Evolutionary conservation across 2,113 vertebrate genomes (phyloP), one percentile per base, ranked within the genome.

Genomic region (Zosterops pallidus): DNA sequence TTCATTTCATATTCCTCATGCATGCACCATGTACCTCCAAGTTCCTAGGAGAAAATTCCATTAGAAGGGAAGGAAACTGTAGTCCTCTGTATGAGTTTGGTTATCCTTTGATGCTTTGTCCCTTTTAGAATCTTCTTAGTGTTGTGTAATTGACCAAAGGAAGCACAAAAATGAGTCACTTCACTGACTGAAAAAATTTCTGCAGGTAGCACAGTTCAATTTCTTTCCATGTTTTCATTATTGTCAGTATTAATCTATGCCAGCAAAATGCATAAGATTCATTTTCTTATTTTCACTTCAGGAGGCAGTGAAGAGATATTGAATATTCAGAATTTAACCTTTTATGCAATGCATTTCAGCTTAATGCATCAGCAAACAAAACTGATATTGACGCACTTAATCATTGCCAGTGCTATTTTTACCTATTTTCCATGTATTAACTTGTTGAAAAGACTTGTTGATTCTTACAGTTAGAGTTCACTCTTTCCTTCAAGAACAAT

Each of bases 251-350:
- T 75, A 89, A 67, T 70, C 62, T n/a, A 77, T 22, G 29, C 46
- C 64, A 80, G 68, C 20, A 77, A 72, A 83, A 56, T 46, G 9
- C 26, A n/a, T 63, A 39, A 37, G 24, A 74, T 80, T 90, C 47
- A 88, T 80, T 72, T 92, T 81, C 39, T 52, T 86, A 68, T 80
- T 94, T 95, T 89, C 77, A 76, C 42, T 84, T 94, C 62, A 94
- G 53, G 49, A 76, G 24, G 41, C 70, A 72, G 33, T 53, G 37
- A 87, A 88, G 39, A 78, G 37, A 65, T 83, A 65, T 17, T 93
- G 55, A 74, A 89, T 79, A 83, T 65, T 93, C 50, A 59, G 24
- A 71, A 64, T 85, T 67, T 82, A 88, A 86, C 63, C 63, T 88
- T 55, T 90, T 42, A 21, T 70, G 6, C 44, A 57, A 87, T 53